Evolutionary conservation across 2,113 vertebrate species (phyloP).

Genomic region (rat (Rattus norvegicus)): DNA sequence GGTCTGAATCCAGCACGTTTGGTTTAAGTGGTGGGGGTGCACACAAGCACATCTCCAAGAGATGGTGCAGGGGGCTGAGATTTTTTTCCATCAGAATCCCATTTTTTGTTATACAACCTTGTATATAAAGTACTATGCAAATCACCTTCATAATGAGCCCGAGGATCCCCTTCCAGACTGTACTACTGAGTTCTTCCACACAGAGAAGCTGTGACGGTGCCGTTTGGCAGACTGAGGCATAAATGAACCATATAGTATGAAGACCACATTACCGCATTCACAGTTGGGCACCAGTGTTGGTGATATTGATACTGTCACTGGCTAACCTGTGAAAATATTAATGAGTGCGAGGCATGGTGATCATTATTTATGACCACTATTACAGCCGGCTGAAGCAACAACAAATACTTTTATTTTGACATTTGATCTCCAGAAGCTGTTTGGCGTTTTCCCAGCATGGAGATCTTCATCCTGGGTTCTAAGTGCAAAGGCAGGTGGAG

Average conservation of each 20-base stretch:
- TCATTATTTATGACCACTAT: neutral
- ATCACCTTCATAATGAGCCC: neutral
- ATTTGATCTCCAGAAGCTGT: slow-evolving; percentile 27
- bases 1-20: slow-evolving; percentile 43
- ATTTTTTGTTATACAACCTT: slow-evolving; percentile 10
- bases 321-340: slow-evolving; percentile 14
- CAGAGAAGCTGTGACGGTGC: slow-evolving; percentile 18
- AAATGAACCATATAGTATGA: neutral
- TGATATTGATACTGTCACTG: neutral
- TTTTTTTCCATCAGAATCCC: neutral
- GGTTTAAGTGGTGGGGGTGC: slow-evolving; percentile 18
- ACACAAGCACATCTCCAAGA: neutral
- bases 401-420: slow-evolving; percentile 51
- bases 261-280: neutral
- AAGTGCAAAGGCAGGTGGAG: neutral
- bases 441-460: neutral
- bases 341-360: neutral
- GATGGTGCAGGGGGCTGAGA: neutral
- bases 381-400: slow-evolving; percentile 39
- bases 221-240: neutral
- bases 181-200: slow-evolving; percentile 8
- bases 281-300: neutral
- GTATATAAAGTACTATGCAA: neutral
- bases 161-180: slow-evolving; percentile 25
- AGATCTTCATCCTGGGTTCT: neutral